Evolutionary conservation across 2,113 vertebrate species (phyloP), one percentile per base, ranked within the genome.

Genomic region (Malurus melanocephalus): DNA sequence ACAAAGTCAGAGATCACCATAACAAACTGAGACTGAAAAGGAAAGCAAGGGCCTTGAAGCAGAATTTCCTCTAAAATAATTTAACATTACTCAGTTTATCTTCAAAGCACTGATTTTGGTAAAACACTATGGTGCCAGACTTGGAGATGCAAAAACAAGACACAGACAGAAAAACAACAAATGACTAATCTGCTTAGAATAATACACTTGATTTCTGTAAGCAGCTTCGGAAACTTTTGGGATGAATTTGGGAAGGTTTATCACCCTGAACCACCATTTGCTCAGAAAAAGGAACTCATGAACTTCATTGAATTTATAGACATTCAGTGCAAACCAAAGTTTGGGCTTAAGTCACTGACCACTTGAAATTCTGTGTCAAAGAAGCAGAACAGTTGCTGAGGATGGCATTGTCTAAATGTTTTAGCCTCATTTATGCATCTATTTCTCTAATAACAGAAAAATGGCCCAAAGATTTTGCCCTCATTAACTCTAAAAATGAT

Each of bases 281-380:
- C 38, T 66, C 28, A 85, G 46, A 80, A 68, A 51, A 80, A 73
- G 19, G 19, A 21, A n/a, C 15, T 68, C 2, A 8, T 2, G 28
- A 14, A 48, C 16, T 68, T 85, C 1, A 72, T 0, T 33, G 42
- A 28, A 62, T 38, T 69, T 67, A 38, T 33, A 56, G 89, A 64
- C 7, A 22, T 28, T 42, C 33, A 38, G 8, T 42, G 45, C 11
- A 79, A 78, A n/a, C 5, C 40, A 30, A 72, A 84, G 10, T 40
- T 59, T 64, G 27, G 27, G 10, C n/a, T 60, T 75, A 80, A 27
- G 64, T 88, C 28, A 76, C 6, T 73, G 76, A 46, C 4, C 7
- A 46, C 16, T 69, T 67, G 59, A 71, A 92, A 81, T 43, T 67
- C 57, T 43, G 18, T 61, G 49, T 62, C 61, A 94, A 67, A 71